These are phyloP conservation scores for Cricetomys ansorgei DNA, from an alignment of 2,113 vertebrate species.

Conservation along the genomic window DNA sequence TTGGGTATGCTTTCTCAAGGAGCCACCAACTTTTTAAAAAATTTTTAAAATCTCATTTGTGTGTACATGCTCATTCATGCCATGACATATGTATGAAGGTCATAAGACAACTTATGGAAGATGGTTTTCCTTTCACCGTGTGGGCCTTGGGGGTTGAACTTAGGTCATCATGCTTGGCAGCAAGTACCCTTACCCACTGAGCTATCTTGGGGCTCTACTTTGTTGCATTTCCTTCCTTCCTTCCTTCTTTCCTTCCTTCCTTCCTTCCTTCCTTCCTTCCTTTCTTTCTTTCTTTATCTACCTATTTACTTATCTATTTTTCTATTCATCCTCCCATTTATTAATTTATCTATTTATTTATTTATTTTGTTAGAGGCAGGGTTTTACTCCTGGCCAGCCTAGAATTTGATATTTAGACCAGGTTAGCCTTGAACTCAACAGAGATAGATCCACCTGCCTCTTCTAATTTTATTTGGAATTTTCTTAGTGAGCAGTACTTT, in stretches of 20 bases:
- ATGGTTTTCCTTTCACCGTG: neutral
- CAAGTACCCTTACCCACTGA: neutral
- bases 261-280: no score
- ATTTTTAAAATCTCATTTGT: neutral
- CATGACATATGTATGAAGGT: neutral
- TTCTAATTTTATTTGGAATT: neutral
- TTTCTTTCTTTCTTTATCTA: no score
- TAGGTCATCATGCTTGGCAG: neutral
- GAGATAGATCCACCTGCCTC: neutral
- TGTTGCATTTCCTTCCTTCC: neutral
- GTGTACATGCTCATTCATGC: neutral
- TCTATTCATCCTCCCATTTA: no score
- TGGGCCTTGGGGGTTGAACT: neutral
- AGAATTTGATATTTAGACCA: neutral
- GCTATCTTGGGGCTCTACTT: neutral
- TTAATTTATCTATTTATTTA: no score
- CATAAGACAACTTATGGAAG: neutral
- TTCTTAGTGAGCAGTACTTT: neutral
- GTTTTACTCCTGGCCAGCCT: neutral
- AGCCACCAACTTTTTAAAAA: neutral
- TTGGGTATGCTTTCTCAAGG: neutral
- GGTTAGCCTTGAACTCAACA: neutral
- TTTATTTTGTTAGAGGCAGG: neutral
- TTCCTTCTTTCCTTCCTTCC: neutral
- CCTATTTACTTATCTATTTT: no score